Percentiles rank a stretch among this genome's conserved stretches.
phyloP scores from a whole-genome alignment of 1,140 invertebrate species.

The Eurosta solidaginis region DNA sequence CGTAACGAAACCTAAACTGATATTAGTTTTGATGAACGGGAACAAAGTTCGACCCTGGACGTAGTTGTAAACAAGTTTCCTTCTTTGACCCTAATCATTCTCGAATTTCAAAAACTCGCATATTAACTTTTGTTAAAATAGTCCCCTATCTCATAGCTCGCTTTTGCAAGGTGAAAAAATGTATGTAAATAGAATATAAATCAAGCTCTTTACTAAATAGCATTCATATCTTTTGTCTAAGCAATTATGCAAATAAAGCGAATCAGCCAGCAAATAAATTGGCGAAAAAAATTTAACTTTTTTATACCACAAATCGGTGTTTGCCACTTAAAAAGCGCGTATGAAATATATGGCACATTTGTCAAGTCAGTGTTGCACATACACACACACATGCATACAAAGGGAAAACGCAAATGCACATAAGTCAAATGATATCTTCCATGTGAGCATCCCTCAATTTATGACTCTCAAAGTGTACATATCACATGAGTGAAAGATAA shows the following conservation, averaged over 20 bases:
- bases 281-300: neutral
- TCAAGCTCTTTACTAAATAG: neutral
- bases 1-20: no score
- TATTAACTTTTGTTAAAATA: no score
- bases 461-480: conserved; percentile 5
- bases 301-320: conserved; percentile 6
- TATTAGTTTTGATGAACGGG: no score
- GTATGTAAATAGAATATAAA: neutral
- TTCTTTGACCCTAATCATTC: no score
- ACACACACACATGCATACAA: neutral
- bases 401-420: neutral
- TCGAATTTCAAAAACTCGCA: no score
- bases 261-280: neutral
- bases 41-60: no score
- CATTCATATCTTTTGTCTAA: neutral
- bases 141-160: no score
- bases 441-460: conserved; percentile 4
- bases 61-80: no score
- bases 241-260: conserved; percentile 10
- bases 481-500: conserved; percentile 22
- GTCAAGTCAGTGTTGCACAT: neutral
- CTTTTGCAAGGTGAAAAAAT: no score
- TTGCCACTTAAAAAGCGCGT: conserved; percentile 7
- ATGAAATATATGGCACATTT: conserved; percentile 18
- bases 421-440: neutral